Evolutionary conservation across 92 coral and sea anemone species (phyloP).

Genomic region (Zoanthus gigantus): DNA sequence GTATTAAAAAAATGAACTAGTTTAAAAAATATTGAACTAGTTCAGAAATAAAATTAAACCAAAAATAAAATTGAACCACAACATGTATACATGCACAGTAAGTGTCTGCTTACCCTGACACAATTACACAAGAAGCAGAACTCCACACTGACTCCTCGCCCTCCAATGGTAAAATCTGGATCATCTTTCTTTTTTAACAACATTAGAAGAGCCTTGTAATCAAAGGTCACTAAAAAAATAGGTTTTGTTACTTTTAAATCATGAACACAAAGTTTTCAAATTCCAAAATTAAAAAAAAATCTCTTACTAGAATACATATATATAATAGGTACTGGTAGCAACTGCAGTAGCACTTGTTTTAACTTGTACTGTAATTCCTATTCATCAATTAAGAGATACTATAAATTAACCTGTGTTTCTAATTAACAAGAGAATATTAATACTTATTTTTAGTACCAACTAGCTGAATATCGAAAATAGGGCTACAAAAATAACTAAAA

Average conservation of each 20-base stretch:
- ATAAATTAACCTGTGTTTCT: no score
- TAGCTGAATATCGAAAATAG: no score
- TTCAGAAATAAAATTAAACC: no score
- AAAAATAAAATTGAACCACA: no score
- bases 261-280: background rate
- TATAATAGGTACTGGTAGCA: no score
- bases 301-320: background rate
- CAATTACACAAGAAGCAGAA: conserved; percentile 59
- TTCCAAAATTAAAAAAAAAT: background rate
- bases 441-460: no score
- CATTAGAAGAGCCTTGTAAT: conserved; percentile 56
- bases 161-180: conserved; percentile 39
- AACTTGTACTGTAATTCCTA: no score
- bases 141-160: conserved; percentile 51
- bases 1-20: no score
- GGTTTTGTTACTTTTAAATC: background rate
- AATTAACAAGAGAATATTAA: no score
- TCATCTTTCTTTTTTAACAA: conserved; percentile 52
- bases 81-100: background rate
- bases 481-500: background rate
- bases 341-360: no score
- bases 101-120: conserved; percentile 48
- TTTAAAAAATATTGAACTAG: no score
- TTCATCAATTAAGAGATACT: no score
- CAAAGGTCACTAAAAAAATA: conserved; percentile 47